phyloP scores from a whole-genome alignment of 1,140 invertebrate genomes.

The Drosophila pseudoananassae region DNA sequence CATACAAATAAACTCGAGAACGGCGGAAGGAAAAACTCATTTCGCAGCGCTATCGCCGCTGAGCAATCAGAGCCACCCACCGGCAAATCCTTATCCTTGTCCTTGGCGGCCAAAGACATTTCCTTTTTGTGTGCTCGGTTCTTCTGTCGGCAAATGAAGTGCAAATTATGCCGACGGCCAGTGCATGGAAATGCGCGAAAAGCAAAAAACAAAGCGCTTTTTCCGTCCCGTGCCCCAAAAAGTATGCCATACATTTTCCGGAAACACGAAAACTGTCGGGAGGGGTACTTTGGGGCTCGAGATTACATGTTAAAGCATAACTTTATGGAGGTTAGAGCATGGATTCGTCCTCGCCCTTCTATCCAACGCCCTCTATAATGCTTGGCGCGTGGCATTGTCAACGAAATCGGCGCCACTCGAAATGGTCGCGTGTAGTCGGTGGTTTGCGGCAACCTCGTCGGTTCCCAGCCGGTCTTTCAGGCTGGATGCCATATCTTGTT shows the following conservation, averaged over 20 bases:
- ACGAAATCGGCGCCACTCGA: conserved; percentile 55
- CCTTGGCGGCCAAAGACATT: conserved; percentile 49
- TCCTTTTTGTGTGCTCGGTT: conserved; percentile 34
- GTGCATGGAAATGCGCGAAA: conserved; percentile 49
- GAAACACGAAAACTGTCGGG: conserved; percentile 5
- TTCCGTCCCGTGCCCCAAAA: conserved; percentile 30
- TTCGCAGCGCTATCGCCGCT: conserved; percentile 46
- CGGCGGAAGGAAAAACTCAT: conserved; percentile 32
- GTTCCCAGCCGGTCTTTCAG: conserved; percentile 35
- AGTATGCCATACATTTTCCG: conserved; percentile 53
- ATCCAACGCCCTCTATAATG: conserved; percentile 25
- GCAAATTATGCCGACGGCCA: conserved; percentile 69
- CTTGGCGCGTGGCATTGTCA: conserved; percentile 66
- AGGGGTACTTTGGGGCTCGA: conserved; percentile 11
- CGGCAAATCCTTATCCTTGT: conserved; percentile 33
- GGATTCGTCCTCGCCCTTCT: not conserved
- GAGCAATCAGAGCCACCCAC: conserved; percentile 38
- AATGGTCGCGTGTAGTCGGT: conserved; percentile 60
- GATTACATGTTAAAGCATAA: conserved; percentile 60
- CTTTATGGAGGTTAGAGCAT: conserved; percentile 45
- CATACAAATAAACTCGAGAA: conserved; percentile 30
- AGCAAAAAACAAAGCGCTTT: conserved; percentile 41
- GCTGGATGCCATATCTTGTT: conserved; percentile 63
- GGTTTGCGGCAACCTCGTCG: conserved; percentile 36
- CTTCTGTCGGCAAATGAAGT: conserved; percentile 59